Conservation (phyloP, 2,888 invertebrate genomes). For the Epicampocera succincta region DNA sequence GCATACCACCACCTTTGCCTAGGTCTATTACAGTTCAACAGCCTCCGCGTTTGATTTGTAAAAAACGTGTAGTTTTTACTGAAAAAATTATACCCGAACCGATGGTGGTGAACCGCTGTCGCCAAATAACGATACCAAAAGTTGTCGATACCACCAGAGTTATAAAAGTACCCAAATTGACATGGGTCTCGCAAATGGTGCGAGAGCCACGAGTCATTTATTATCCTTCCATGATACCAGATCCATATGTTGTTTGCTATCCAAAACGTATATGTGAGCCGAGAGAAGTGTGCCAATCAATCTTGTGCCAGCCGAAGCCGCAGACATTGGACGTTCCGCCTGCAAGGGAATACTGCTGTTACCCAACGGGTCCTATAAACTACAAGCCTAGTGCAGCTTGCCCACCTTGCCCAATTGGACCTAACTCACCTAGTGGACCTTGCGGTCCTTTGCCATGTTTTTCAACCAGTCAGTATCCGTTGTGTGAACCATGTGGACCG, state of each 20-base stretch:
- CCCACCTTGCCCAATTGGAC: constrained; percentile 75
- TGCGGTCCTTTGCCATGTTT: constrained; percentile 76
- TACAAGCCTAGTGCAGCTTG: constrained; percentile 77
- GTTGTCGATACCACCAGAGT: constrained; percentile 78
- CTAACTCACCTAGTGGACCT: constrained; percentile 72
- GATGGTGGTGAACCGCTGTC: constrained; percentile 78
- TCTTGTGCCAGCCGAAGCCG: constrained; percentile 79
- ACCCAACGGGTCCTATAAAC: constrained; percentile 77
- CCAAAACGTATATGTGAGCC: constrained; percentile 78
- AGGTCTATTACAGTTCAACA: constrained; percentile 79
- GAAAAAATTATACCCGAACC: constrained; percentile 78
- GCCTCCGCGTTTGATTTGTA: constrained; percentile 78
- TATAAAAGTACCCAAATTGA: constrained; percentile 77
- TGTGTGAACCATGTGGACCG: constrained; percentile 73
- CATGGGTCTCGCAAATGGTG: constrained; percentile 79
- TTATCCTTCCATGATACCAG: constrained; percentile 78
- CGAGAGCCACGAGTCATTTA: constrained; percentile 79
- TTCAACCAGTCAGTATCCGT: constrained; percentile 75
- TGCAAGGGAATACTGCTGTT: constrained; percentile 79
- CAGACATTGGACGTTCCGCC: constrained; percentile 79
- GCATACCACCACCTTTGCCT: constrained; percentile 77
- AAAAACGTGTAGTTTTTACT: constrained; percentile 79
- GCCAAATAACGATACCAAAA: constrained; percentile 78
- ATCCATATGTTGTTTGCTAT: constrained; percentile 79
- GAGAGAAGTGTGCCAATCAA: constrained; percentile 78